Percentiles rank a stretch among this genome's conserved stretches.
phyloP scores from a whole-genome alignment of 2,888 invertebrate species.

The Mimachlamys varia region DNA sequence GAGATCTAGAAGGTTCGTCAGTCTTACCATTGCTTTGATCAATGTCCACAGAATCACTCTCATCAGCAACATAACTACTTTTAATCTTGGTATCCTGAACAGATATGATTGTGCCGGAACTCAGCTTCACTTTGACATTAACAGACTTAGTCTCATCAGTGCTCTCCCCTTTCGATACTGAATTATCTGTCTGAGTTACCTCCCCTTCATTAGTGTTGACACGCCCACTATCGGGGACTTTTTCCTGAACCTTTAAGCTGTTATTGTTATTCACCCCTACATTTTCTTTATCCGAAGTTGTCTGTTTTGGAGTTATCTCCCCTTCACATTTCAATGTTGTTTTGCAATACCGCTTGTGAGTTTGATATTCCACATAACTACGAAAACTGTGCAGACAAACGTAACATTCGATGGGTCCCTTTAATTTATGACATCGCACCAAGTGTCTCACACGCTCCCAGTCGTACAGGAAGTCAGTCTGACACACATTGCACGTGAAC shows the following conservation, averaged over 20 bases:
- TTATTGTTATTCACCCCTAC: background rate
- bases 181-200: background rate
- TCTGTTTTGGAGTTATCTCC: background rate
- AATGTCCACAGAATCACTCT: background rate
- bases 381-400: background rate
- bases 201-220: background rate
- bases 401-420: background rate
- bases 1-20: background rate
- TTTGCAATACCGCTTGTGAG: background rate
- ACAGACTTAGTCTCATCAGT: background rate
- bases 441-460: background rate
- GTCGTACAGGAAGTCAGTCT: background rate
- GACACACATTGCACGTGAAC: background rate
- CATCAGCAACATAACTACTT: background rate
- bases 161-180: background rate
- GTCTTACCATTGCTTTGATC: background rate
- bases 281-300: background rate
- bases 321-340: conserved; percentile 14
- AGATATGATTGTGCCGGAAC: background rate
- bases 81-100: background rate
- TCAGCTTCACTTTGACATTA: background rate
- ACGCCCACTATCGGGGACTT: background rate
- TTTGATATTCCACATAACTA: background rate
- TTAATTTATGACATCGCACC: background rate
- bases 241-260: background rate